Percentiles rank a stretch among this genome's conserved stretches.
These are phyloP conservation scores for Pseudobourletiella spinata DNA, from an alignment of 1,140 invertebrate species.

Conservation along the genomic window DNA sequence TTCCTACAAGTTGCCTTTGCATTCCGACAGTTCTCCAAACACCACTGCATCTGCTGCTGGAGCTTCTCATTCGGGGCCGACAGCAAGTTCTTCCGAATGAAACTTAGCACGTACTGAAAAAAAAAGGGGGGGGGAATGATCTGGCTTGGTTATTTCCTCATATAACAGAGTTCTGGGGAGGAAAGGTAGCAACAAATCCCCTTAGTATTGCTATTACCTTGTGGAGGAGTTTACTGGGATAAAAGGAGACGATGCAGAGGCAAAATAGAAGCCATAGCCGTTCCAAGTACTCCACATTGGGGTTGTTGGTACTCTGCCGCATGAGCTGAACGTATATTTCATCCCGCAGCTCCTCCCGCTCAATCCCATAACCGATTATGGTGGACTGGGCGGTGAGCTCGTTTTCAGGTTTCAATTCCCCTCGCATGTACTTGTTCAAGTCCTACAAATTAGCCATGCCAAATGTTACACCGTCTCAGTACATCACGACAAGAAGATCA, in stretches of 20 bases:
- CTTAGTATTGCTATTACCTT: conserved; percentile 48
- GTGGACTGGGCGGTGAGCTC: conserved; percentile 73
- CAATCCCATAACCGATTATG: conserved; percentile 74
- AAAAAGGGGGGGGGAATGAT: no score
- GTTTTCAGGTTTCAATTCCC: conserved; percentile 70
- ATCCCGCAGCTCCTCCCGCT: conserved; percentile 77
- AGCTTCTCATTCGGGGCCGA: conserved; percentile 54
- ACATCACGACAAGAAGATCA: no score
- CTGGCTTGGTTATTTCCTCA: no score
- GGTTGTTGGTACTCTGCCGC: conserved; percentile 69
- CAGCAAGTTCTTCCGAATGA: conserved; percentile 61
- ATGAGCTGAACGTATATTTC: conserved; percentile 84
- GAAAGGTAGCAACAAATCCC: not conserved
- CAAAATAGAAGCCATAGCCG: conserved; percentile 73
- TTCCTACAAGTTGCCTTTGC: conserved; percentile 69
- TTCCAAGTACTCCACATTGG: conserved; percentile 66
- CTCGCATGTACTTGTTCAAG: conserved; percentile 73
- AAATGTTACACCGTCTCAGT: no score
- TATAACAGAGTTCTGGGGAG: not conserved
- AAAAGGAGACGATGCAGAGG: conserved; percentile 80
- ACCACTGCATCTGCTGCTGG: conserved; percentile 85
- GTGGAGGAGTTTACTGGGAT: conserved; percentile 76
- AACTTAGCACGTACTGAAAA: conserved; percentile 62
- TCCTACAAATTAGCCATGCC: no score
- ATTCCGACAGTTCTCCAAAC: conserved; percentile 82